These are phyloP conservation scores for Brachynemurus nebulosus DNA, from an alignment of 2,888 invertebrate species.

Conservation along the genomic window DNA sequence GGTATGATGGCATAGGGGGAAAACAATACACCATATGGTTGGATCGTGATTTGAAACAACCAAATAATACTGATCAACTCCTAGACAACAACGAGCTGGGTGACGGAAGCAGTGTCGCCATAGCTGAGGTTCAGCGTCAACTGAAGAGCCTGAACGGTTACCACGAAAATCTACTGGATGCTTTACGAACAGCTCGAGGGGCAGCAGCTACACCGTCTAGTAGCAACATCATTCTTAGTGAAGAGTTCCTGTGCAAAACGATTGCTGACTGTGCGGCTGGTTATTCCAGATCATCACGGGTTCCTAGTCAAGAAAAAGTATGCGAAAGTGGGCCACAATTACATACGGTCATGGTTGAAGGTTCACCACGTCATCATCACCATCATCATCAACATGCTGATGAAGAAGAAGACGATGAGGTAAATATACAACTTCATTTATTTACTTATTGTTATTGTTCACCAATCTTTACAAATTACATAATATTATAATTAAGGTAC, in stretches of 20 bases:
- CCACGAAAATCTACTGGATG: slow-evolving; percentile 83
- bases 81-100: slow-evolving; percentile 45
- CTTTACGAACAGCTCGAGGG: slow-evolving; percentile 66
- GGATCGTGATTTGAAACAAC: slow-evolving; percentile 32
- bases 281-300: slow-evolving; percentile 35
- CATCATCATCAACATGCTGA: slow-evolving; percentile 23
- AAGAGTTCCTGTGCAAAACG: slow-evolving; percentile 54
- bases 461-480: background rate
- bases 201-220: slow-evolving; percentile 45
- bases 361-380: slow-evolving; percentile 27
- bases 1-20: slow-evolving; percentile 58
- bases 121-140: slow-evolving; percentile 70
- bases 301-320: slow-evolving; percentile 51
- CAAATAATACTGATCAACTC: slow-evolving; percentile 4
- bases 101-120: slow-evolving; percentile 39
- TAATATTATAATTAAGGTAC: slow-evolving; percentile 37
- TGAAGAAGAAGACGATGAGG: slow-evolving; percentile 27
- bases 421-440: slow-evolving; percentile 20
- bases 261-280: slow-evolving; percentile 43
- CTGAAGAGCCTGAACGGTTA: slow-evolving; percentile 84
- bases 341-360: slow-evolving; percentile 37
- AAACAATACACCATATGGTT: slow-evolving; percentile 28
- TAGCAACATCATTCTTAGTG: slow-evolving; percentile 48
- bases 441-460: background rate
- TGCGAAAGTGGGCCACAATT: slow-evolving; percentile 49